Base-by-base conservation (phyloP, 2,113 vertebrate species). In the Nothobranchius kuhntae region DNA sequence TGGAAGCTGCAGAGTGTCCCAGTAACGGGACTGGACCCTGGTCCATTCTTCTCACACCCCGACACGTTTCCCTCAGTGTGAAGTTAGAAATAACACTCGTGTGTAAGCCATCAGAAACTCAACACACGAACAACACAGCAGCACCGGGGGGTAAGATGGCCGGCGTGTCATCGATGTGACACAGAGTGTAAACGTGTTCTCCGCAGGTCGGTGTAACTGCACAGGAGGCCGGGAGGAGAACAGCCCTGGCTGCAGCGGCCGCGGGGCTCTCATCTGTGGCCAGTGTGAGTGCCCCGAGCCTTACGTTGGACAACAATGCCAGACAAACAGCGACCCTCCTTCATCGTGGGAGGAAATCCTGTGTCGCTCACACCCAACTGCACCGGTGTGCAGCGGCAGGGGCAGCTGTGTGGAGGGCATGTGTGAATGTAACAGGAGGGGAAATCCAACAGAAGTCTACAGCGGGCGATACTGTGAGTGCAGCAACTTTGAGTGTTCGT, bases 141-240 rank as follows among this genome's bases (percentile, higher is more conserved):
- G 38, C 6, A 40, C 7, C 48, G 1, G 15, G 26, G 26, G 38
- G 4, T 15, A 21, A 17, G 36, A 15, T 26, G 13, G 30, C 36
- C 12, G 0, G 53, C 35, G 0, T 46, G n/a, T 58, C 13, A 8
- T 52, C 6, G 21, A n/a, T 57, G 9, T 38, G 12, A 57, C 0
- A 35, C 42, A 4, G 44, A 11, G 24, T 13, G 40, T 51, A 2
- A 17, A 5, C 13, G 17, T 50, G 13, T 44, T 35, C 44, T 42
- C 53, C 1, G 21, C 48, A 87, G 87, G 83, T 71, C 30, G 69
- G 52, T 89, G 86, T 65, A 64, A 73, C 7, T 91, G 79, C 46
- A 47, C 7, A 1, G 58, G 24, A 50, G 61, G 53, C 21, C 21
- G 40, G 6, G 82, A 80, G 48, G 77, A 82, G 13, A 72, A 56